phyloP scores from a whole-genome alignment of 2,113 vertebrate species.

The Thalassarche chlororhynchos region DNA sequence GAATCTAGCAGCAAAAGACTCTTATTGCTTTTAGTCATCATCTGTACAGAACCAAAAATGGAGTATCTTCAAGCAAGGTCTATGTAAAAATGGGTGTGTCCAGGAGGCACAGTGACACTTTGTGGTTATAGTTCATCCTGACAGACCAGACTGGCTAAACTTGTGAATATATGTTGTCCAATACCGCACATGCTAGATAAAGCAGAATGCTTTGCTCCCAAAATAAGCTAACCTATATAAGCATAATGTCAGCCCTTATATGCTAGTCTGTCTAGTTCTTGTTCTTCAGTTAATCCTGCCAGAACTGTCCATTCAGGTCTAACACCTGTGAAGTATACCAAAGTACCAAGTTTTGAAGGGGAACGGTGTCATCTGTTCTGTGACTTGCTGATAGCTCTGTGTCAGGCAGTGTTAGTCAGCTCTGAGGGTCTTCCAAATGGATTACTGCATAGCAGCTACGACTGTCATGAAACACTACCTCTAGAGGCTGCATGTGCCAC shows the following conservation, averaged over 20 bases:
- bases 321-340: background rate
- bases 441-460: background rate
- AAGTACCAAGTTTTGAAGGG: background rate
- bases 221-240: background rate
- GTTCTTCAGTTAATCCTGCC: background rate
- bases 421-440: background rate
- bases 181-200: background rate
- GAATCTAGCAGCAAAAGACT: background rate
- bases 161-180: background rate
- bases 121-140: slow-evolving; percentile 11
- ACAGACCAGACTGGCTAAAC: slow-evolving; percentile 11
- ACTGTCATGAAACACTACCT: background rate
- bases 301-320: background rate
- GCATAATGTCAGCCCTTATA: accelerated
- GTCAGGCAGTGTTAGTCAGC: background rate
- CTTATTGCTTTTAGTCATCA: background rate
- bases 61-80: slow-evolving; percentile 24
- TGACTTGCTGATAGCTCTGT: background rate
- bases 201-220: background rate
- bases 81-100: slow-evolving; percentile 73
- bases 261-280: background rate
- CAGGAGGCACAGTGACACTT: slow-evolving; percentile 62
- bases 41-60: slow-evolving; percentile 22
- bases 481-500: background rate
- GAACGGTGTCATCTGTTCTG: accelerated